Evolutionary conservation across 2,888 invertebrate genomes (phyloP), one percentile per base, ranked within the genome.

Genomic region (Acanthosepion lycidas): DNA sequence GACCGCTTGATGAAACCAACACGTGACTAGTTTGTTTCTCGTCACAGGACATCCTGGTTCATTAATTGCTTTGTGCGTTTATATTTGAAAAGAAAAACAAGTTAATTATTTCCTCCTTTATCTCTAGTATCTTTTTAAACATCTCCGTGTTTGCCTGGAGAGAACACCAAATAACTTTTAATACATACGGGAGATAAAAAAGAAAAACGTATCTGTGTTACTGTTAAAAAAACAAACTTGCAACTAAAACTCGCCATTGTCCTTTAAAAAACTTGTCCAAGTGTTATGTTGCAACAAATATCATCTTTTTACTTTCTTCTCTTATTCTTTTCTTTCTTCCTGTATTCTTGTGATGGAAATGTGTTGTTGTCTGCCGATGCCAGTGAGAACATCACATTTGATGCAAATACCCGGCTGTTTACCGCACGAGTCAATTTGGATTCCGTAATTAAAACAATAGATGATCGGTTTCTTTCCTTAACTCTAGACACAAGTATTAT

Each of bases 391-490:
- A 8, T n/a, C 78, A 4, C 3, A 78, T 78, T n/a, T 1, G 6
- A 6, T 4, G 15, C 12, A 78, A 78, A 78, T 12, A 78, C 78
- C n/a, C 15, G 78, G 5, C 2, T 15, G 8, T 93, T 93, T 51
- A 26, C 51, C 9, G 26, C 53, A 1, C 4, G 6, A 20, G n/a
- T 94, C 33, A 6, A 59, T 0, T 55, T 94, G 15, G 42, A 64
- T 23, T 26, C 26, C 28, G 6, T 48, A 0, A 33, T 94, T 23
- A 53, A 64, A 18, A 64, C 42, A 42, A 53, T 42, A 15, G 48
- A 55, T 33, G 94, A 94, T 42, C 55, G 94, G 18, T 94, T 94
- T 18, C 94, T 94, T 28, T 94, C 94, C 5, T 64, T 94, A 28
- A 64, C 94, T 5, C 59, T 94, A 0, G 94, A 94, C 59, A 33